Evolutionary conservation across 2,113 vertebrate species (phyloP), one percentile per base, ranked within the genome.

Genomic region (Cavia aperea): DNA sequence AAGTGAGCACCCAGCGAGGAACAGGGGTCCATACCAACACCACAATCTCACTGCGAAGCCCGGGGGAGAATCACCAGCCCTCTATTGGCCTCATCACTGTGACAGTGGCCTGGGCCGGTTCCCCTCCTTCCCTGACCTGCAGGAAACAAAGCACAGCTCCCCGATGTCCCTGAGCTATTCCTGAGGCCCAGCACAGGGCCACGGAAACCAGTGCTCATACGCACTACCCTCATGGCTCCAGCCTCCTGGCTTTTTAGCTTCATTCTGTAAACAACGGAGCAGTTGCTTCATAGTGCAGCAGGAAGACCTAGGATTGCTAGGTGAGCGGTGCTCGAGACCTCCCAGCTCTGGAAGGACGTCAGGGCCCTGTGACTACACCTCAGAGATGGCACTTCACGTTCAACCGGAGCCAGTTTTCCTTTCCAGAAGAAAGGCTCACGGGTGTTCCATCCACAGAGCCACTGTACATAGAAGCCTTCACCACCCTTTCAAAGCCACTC

Each of bases 11-110:
- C 84, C 29, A 51, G 29, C 63, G 43, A 4, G 19, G 43, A 66
- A 58, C 79, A 19, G 56, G 5, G 6, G 26, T 31, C 36, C 5
- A 10, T 2, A 9, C 1, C 0, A 21, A 72, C 56, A 36, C 81
- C 54, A 1, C 0, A 3, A 0, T 36, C 79, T 0, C 0, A 0
- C 54, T 46, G 2, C 18, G 63, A 62, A n/a, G 31, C n/a, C 78
- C 70, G 5, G 56, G 51, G 31, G 26, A 88, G 88, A 51, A 5
- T 1, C 2, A 7, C 65, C 0, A 5, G 39, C 62, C 16, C 78
- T 85, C 29, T 24, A 33, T 66, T 43, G 13, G 79, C 19, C 73
- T 72, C 1, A 0, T 18, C 49, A 21, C 2, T 21, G 23, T 39
- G 26, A 36, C 26, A 49, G 19, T 29, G 81, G 60, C 19, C 13